phyloP scores from a whole-genome alignment of 2,113 vertebrate genomes.

The Mellivora capensis region DNA sequence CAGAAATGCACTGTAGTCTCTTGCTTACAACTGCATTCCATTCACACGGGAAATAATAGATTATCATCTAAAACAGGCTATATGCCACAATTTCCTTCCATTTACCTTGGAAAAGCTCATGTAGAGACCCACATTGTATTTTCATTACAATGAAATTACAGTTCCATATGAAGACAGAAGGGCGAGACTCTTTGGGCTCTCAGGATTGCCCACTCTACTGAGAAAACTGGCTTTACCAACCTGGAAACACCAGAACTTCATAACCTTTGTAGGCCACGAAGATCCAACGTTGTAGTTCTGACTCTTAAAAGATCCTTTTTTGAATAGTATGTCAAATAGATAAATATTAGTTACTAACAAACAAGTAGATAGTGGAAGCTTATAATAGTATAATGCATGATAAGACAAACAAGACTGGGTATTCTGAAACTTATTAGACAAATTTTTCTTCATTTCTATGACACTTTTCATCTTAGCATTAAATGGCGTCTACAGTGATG shows the following conservation, averaged over 20 bases:
- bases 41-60: not conserved
- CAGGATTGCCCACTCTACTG: accelerated
- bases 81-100: not conserved
- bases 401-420: not conserved
- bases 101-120: not conserved
- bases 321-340: not conserved
- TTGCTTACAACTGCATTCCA: not conserved
- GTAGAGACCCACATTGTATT: not conserved
- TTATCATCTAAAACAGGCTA: not conserved
- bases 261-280: not conserved
- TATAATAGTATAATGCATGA: not conserved
- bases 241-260: not conserved
- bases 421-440: not conserved
- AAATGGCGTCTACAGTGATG: not conserved
- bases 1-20: not conserved
- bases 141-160: too few species aligned
- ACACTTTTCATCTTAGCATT: not conserved
- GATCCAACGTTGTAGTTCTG: not conserved
- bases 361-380: not conserved
- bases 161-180: not conserved
- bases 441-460: not conserved
- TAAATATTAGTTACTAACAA: not conserved
- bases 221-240: not conserved
- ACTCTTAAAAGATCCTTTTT: not conserved
- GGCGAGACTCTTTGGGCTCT: accelerated